phyloP scores from a whole-genome alignment of 2,797 vertebrate species.

The Sebastes hubbsi region DNA sequence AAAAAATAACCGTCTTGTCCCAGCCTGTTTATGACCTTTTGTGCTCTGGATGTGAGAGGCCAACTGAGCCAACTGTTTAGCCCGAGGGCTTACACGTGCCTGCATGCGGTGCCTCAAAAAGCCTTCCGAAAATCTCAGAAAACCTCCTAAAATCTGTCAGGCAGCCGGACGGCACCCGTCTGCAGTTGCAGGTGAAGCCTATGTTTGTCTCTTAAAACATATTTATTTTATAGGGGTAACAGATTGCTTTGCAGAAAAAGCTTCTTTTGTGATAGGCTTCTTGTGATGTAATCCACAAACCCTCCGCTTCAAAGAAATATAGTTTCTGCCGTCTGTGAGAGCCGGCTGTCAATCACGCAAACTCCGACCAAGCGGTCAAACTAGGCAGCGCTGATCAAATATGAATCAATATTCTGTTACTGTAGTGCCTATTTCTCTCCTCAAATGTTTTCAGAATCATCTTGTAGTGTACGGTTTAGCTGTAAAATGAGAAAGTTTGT shows the following conservation, averaged over 20 bases:
- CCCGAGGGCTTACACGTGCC: slow-evolving; percentile 8
- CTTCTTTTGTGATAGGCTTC: neutral
- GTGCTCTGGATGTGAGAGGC: slow-evolving; percentile 28
- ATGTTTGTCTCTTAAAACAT: neutral
- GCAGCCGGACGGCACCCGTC: neutral
- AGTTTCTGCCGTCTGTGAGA: no score
- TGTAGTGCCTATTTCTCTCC: no score
- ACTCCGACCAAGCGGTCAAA: no score
- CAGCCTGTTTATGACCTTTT: slow-evolving; percentile 62
- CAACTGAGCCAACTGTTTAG: slow-evolving; percentile 26
- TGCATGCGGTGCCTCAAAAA: neutral
- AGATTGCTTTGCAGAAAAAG: no score
- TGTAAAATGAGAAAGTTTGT: no score
- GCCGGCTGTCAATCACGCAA: no score
- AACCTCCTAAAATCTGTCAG: neutral
- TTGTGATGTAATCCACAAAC: neutral
- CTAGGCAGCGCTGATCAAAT: no score
- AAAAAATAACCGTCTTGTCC: slow-evolving; percentile 69
- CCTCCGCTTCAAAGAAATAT: neutral
- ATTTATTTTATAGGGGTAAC: neutral
- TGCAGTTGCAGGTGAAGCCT: neutral
- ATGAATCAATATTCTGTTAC: no score
- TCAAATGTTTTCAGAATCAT: no score
- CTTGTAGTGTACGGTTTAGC: no score
- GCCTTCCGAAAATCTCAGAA: neutral